Percentiles rank a stretch among this genome's conserved stretches.
Conservation (phyloP, 1,140 invertebrate genomes). For the Rhagoletis zephyria region DNA sequence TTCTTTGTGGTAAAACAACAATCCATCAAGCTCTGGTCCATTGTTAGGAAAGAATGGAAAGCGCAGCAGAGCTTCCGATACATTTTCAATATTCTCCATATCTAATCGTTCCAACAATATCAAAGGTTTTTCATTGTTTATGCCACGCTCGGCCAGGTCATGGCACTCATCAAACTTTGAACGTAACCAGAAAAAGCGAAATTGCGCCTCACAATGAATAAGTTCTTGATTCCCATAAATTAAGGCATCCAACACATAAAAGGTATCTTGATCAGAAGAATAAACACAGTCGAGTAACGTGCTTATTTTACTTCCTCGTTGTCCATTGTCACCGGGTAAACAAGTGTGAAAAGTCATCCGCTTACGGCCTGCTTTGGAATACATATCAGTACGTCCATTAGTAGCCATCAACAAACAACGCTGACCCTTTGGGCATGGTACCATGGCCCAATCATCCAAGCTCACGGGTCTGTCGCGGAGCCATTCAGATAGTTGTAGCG, state of each 20-base stretch:
- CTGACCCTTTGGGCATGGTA: constrained; percentile 87
- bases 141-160: constrained; percentile 53
- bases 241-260: constrained; percentile 87
- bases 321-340: constrained; percentile 83
- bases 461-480: constrained; percentile 87
- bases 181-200: constrained; percentile 68
- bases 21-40: constrained; percentile 79
- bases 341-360: constrained; percentile 78
- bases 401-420: constrained; percentile 84
- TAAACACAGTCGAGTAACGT: constrained; percentile 87
- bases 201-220: constrained; percentile 81
- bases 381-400: constrained; percentile 82
- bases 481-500: constrained; percentile 86
- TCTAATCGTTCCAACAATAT: constrained; percentile 63
- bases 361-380: constrained; percentile 80
- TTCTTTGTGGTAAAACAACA: constrained; percentile 87
- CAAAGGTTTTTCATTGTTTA: constrained; percentile 59
- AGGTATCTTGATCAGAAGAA: constrained; percentile 77
- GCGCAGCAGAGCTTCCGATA: constrained; percentile 61
- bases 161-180: constrained; percentile 62
- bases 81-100: constrained; percentile 61
- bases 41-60: constrained; percentile 66
- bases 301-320: constrained; percentile 61
- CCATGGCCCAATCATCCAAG: constrained; percentile 84
- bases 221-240: constrained; percentile 86